Base-by-base conservation (phyloP, 2,888 invertebrate species). In the Dasypogon diadema region DNA sequence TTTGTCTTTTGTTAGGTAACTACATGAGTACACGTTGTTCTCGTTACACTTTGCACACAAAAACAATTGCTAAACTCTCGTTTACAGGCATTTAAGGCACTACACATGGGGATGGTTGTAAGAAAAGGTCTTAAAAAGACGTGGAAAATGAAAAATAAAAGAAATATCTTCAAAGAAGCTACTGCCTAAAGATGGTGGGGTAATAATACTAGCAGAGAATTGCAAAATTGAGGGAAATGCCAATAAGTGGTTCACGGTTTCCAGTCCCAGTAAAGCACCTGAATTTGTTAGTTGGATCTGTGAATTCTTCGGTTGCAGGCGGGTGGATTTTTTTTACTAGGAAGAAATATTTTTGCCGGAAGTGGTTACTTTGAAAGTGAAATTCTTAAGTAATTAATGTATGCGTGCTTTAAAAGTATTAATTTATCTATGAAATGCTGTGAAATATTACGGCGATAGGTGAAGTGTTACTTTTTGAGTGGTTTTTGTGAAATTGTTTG, bases 11-110 rank as follows among this genome's bases (percentile, higher is more conserved):
- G 75, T 77, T 76, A 76, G 77, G 75, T 70, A 74, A 77, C 70
- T 70, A 46, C 5, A 2, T 42, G 48, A 46, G 48, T 46, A 51
- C 34, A 55, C 74, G 42, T 70, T 75, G 54, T 63, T 70, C 70
- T 75, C 77, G 75, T 77, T 77, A 75, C 77, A 75, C 55, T 75
- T 77, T 54, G 51, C 56, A 77, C 54, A 55, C 54, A 65, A 75
- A 73, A 75, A 77, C 77, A 77, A 77, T 77, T 55, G 73, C 51
- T 51, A 26, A 21, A 54, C 12, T 55, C 42, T 63, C 63, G 34
- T 34, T 48, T 65, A 37, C 54, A 60, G 54, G 51, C 65, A 65
- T 46, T 65, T 42, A 24, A 65, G 65, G 46, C 48, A 65, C 42
- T 48, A 16, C 18, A 21, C 22, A 63, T 22, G 65, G 14, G 24